Conservation (phyloP, 2,888 invertebrate genomes). For the Gryllus longicercus region DNA sequence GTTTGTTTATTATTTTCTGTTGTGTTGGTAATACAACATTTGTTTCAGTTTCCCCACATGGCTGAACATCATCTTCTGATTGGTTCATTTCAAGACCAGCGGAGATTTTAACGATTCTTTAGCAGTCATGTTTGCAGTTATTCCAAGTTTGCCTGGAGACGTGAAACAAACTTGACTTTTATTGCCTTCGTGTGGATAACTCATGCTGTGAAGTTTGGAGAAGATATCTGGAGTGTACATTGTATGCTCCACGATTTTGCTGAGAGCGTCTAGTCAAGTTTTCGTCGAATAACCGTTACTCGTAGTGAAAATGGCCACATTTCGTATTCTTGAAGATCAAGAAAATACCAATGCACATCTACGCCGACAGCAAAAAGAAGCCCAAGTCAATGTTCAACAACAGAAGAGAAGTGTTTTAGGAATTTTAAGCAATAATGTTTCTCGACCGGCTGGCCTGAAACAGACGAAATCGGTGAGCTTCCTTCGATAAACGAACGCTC, state of each 20-base stretch:
- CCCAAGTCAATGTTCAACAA: constrained; percentile 53
- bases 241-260: not conserved
- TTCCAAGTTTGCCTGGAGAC: not conserved
- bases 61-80: not conserved
- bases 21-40: not conserved
- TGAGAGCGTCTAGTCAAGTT: not conserved
- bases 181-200: constrained; percentile 4
- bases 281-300: constrained; percentile 39
- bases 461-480: constrained; percentile 24
- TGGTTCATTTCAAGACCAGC: constrained; percentile 28
- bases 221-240: constrained; percentile 19
- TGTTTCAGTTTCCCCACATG: constrained; percentile 20
- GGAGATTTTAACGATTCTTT: constrained; percentile 31
- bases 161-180: not conserved
- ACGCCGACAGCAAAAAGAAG: constrained; percentile 48
- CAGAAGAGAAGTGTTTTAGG: constrained; percentile 55
- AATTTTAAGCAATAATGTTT: constrained; percentile 54
- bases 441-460: constrained; percentile 40
- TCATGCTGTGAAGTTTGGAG: not conserved
- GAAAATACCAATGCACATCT: constrained; percentile 60
- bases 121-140: not conserved
- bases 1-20: not conserved
- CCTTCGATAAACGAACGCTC: too few relatives aligned
- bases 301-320: constrained; percentile 61
- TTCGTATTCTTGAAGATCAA: constrained; percentile 73